Evolutionary conservation across 2,113 vertebrate genomes (phyloP), one percentile per base, ranked within the genome.

Genomic region (Apeltes quadracus): DNA sequence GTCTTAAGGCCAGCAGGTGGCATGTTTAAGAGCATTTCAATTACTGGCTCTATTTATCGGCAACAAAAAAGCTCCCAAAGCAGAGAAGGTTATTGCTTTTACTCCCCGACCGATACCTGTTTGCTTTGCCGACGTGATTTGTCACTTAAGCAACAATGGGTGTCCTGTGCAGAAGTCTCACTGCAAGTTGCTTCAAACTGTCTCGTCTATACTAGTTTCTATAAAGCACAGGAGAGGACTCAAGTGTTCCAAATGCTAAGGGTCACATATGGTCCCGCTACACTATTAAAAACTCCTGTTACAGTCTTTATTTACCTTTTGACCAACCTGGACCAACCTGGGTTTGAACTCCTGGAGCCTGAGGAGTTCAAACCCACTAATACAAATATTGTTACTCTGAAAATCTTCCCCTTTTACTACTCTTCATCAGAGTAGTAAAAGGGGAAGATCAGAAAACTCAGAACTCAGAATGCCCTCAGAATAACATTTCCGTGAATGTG

Each of bases 1-100:
- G 39, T n/a, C 55, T 50, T 46, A 20, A 32, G 66, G 36, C 44
- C 20, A 46, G 29, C 27, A 16, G 43, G 12, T 3, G 27, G 34
- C 27, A 15, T 34, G 34, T 44, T 62, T 54, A 23, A 32, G 38
- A 65, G 38, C 46, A 55, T 29, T 80, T 75, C 48, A 65, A 66
- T 32, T 36, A 50, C 16, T 23, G 18, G 38, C 38, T 61, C 55
- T 36, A n/a, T 61, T 61, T 34, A 65, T 48, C 66, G 61, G 20
- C 20, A 20, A 55, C 20, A 61, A 44, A 36, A 61, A 59, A 27
- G 18, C 29, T 2, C 36, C 25, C 53, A 43, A 51, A 58, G 34
- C 71, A 46, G 13, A 57, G 43, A 10, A 7, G 15, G 50, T 57
- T n/a, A 63, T 69, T 51, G 58, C 43, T 57, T 69, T 23, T n/a